Evolutionary conservation across 1,140 invertebrate genomes (phyloP).

Genomic region (Cotesia chilonis): DNA sequence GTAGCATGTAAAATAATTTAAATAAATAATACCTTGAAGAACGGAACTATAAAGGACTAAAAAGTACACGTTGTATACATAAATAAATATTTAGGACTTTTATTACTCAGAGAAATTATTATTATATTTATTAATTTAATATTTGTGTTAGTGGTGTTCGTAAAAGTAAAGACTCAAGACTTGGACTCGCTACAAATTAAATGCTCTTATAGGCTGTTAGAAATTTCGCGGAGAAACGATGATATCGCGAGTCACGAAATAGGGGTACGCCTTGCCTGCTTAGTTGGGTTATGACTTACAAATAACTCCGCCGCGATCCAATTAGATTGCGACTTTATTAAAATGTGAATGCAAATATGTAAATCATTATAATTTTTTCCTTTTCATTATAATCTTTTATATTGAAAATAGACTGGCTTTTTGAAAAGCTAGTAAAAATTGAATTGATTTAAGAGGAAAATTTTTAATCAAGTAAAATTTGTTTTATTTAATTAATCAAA

Average conservation of each 20-base stretch:
- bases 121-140: neutral
- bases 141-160: constrained; percentile 17
- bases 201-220: constrained; percentile 1
- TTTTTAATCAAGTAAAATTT: too few relatives aligned
- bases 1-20: constrained; percentile 19
- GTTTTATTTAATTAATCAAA: too few relatives aligned
- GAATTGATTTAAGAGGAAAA: too few relatives aligned
- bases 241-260: constrained; percentile 33
- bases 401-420: too few relatives aligned
- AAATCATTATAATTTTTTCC: constrained; percentile 28
- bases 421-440: too few relatives aligned
- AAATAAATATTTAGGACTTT: neutral
- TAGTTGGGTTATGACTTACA: neutral
- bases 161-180: neutral
- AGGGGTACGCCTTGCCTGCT: constrained; percentile 4
- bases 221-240: constrained; percentile 19
- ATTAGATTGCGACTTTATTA: constrained; percentile 37
- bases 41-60: neutral
- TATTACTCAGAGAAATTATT: too few relatives aligned
- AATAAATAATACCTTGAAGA: constrained; percentile 13
- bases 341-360: constrained; percentile 15
- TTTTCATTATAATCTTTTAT: neutral
- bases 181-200: neutral
- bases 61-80: constrained; percentile 9
- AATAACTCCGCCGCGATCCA: constrained; percentile 27